phyloP scores from a whole-genome alignment of 2,113 vertebrate genomes.

The Pseudopipra pipra region DNA sequence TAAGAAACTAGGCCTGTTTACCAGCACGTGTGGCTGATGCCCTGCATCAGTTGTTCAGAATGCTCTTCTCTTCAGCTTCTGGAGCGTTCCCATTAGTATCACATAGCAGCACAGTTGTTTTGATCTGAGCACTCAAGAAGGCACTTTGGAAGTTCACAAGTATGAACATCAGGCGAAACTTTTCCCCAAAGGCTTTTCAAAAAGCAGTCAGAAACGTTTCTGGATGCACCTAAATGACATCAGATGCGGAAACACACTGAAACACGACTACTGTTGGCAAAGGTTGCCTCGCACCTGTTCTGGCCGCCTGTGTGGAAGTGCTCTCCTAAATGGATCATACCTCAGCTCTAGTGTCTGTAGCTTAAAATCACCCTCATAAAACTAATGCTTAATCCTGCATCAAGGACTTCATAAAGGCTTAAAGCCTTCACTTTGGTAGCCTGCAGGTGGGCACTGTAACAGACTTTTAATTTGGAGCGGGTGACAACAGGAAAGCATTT shows the following conservation, averaged over 20 bases:
- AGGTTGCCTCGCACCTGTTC: neutral
- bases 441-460: neutral
- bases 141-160: neutral
- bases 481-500: neutral
- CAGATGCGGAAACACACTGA: neutral
- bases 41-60: neutral
- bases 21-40: accelerated
- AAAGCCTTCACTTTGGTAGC: neutral
- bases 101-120: neutral
- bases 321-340: neutral
- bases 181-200: neutral
- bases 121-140: neutral
- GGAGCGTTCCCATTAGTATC: neutral
- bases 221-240: neutral
- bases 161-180: neutral
- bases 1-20: neutral
- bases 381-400: neutral
- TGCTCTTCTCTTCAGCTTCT: neutral
- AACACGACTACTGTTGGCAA: neutral
- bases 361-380: neutral
- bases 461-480: neutral
- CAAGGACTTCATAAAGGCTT: neutral
- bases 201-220: neutral
- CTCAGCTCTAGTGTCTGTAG: neutral
- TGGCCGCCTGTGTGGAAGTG: neutral